Evolutionary conservation across 2,113 vertebrate genomes (phyloP).

Genomic region (Vimba vimba): DNA sequence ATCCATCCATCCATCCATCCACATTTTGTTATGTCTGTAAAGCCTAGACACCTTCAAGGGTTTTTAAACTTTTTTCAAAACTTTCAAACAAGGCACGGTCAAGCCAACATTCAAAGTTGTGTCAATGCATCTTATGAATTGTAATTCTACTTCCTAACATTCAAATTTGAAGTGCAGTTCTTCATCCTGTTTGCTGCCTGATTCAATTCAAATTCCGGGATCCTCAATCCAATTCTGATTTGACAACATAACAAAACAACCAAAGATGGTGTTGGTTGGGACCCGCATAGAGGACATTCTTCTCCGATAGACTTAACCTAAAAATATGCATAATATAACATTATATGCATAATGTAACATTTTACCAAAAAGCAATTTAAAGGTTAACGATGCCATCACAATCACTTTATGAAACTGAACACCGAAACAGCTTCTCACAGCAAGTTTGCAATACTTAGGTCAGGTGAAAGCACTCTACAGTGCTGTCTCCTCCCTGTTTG

Average conservation of each 20-base stretch:
- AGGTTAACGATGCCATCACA: not conserved
- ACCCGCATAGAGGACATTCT: not conserved
- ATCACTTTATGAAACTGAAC: not conserved
- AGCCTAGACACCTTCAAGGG: not conserved
- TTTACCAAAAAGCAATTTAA: not conserved
- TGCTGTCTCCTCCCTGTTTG: slow-evolving; percentile 54
- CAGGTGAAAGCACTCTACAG: slow-evolving; percentile 39
- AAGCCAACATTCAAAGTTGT: not conserved
- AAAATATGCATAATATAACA: not conserved
- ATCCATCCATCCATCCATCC: not conserved
- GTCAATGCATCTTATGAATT: not conserved
- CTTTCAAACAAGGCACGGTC: not conserved
- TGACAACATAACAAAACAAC: not conserved
- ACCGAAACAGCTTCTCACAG: not conserved
- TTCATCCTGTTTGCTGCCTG: too few species aligned
- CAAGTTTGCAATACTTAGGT: not conserved
- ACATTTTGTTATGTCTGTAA: not conserved
- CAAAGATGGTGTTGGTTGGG: not conserved
- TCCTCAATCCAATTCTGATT: not conserved
- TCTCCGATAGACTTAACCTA: not conserved
- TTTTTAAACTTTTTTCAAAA: not conserved
- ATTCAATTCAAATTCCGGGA: too few species aligned
- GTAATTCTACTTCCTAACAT: not conserved
- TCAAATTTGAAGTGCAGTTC: too few species aligned
- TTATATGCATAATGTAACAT: not conserved